A percentile compares a stretch with the other conserved stretches of the same genome.
Conservation (phyloP, 2,113 vertebrate species). For the Sinosuthora webbiana region DNA sequence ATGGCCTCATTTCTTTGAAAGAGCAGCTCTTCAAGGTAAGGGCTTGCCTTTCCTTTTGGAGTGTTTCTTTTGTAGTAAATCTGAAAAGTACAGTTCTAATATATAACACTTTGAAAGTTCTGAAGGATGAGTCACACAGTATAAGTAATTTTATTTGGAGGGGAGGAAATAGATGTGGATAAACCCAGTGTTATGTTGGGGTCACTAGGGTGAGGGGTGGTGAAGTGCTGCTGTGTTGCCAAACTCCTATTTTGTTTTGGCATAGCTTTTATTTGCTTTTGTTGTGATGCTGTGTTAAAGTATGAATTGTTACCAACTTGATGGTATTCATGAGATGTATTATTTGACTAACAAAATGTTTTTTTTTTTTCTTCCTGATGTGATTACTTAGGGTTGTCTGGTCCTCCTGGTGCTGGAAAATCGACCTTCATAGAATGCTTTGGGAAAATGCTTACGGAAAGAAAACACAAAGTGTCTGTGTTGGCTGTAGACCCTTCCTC, state of each 20-base stretch:
- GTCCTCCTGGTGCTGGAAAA: slow-evolving; percentile 96
- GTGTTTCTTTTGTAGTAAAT: neutral
- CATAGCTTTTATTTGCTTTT: neutral
- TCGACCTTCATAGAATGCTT: slow-evolving; percentile 96
- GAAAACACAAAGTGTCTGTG: slow-evolving; percentile 89
- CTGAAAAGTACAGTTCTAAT: neutral
- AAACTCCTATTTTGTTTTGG: neutral
- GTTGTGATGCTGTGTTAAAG: neutral
- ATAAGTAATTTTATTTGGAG: neutral
- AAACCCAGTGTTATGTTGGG: neutral
- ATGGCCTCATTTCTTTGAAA: neutral
- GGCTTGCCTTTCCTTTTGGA: neutral
- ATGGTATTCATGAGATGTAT: neutral
- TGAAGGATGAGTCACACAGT: neutral
- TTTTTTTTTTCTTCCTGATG: neutral
- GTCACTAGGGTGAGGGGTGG: neutral
- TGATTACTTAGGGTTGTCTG: slow-evolving; percentile 84
- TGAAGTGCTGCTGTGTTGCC: neutral
- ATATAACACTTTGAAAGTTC: neutral
- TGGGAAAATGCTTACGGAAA: slow-evolving; percentile 93
- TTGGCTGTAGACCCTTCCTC: slow-evolving; percentile 96
- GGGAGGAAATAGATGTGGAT: neutral
- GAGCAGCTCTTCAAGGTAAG: neutral
- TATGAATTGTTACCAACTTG: neutral
- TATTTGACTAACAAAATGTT: neutral